Conservation (phyloP, 2,113 vertebrate species). For the Caranx melampygus region DNA sequence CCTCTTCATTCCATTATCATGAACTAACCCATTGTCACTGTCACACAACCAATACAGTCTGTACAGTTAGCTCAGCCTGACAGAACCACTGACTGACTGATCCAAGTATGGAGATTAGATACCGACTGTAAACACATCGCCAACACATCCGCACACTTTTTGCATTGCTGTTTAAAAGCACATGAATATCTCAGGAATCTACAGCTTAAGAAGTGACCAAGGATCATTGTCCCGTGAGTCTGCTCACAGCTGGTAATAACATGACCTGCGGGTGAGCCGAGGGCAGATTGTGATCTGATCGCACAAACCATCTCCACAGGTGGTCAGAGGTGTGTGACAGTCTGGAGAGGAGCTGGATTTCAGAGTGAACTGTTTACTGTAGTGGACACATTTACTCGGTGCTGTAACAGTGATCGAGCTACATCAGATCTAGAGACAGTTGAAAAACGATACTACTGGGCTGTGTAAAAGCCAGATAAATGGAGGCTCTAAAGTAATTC, state of each 20-base stretch:
- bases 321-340: constrained; percentile 1
- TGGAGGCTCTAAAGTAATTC: background rate
- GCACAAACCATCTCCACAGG: background rate
- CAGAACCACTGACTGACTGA: background rate
- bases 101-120: background rate
- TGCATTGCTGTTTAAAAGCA: background rate
- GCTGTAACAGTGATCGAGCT: background rate
- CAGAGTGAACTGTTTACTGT: background rate
- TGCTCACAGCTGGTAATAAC: constrained; percentile 1
- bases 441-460: background rate
- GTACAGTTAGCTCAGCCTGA: background rate
- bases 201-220: background rate
- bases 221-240: background rate
- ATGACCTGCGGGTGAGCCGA: background rate
- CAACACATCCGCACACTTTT: background rate
- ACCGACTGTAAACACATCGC: background rate
- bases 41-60: constrained; percentile 4
- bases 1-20: constrained; percentile 51
- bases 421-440: background rate
- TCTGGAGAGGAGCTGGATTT: background rate
- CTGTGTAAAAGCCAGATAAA: background rate
- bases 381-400: background rate
- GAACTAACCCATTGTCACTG: constrained; percentile 4
- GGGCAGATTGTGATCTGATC: background rate
- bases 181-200: background rate